Evolutionary conservation across 2,797 vertebrate species (phyloP).

Genomic region (Ctenochaetus hawaiiensis): DNA sequence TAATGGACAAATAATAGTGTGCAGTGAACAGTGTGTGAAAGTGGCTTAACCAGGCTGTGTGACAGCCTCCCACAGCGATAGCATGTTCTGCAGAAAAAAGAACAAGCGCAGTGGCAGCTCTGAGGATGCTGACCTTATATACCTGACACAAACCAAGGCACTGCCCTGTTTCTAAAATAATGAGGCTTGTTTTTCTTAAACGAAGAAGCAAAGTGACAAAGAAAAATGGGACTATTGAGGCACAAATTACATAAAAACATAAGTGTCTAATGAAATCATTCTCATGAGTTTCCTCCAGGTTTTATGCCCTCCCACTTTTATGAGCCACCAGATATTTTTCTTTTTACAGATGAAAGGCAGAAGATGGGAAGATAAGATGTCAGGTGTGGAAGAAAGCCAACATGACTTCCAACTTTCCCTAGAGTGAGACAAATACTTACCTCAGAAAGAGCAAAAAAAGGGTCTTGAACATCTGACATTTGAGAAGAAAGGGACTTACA

Average conservation of each 20-base stretch:
- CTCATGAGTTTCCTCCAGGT: conserved; percentile 12
- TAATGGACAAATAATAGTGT: conserved; percentile 81
- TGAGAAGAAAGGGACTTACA: conserved; percentile 49
- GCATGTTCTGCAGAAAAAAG: conserved; percentile 31
- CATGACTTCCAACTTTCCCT: conserved; percentile 36
- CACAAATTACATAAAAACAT: conserved; percentile 42
- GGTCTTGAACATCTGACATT: conserved; percentile 51
- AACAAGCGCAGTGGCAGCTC: conserved; percentile 12
- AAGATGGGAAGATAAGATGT: conserved; percentile 59
- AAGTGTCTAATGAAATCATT: conserved; percentile 37
- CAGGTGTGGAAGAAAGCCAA: conserved; percentile 51
- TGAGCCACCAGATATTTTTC: conserved; percentile 17
- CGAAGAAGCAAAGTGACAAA: conserved; percentile 31
- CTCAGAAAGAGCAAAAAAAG: conserved; percentile 6
- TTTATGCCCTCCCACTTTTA: conserved; percentile 27
- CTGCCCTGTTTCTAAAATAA: conserved; percentile 15
- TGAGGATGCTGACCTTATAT: conserved; percentile 30
- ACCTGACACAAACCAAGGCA: conserved; percentile 39
- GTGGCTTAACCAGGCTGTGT: conserved; percentile 64
- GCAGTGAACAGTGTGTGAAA: conserved; percentile 72
- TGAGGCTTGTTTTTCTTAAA: conserved; percentile 27
- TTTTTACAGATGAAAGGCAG: conserved; percentile 42
- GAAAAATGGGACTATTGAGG: conserved; percentile 37
- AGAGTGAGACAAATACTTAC: conserved; percentile 36
- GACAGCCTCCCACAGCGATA: conserved; percentile 58